phyloP scores from a whole-genome alignment of 2,113 vertebrate species.

The Anguilla rostrata region DNA sequence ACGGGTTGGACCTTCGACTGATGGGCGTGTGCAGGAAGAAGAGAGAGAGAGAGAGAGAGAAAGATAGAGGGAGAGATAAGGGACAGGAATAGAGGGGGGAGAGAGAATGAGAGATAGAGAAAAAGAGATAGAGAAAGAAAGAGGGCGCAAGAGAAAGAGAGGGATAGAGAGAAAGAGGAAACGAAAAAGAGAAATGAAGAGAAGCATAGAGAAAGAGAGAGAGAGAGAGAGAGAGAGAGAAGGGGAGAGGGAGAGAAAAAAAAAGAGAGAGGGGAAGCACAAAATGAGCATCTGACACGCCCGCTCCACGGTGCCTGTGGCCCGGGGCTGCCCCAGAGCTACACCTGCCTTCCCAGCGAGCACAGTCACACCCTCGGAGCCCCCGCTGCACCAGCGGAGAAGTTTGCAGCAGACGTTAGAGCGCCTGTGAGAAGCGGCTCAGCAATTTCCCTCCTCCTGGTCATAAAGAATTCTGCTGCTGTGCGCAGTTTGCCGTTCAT shows the following conservation, averaged over 20 bases:
- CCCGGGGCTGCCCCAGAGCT: not conserved
- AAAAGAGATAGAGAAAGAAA: slow-evolving; percentile 1
- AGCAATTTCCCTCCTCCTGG: slow-evolving; percentile 59
- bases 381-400: not conserved
- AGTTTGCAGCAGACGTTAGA: not conserved
- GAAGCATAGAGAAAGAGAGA: not conserved
- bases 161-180: not conserved
- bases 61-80: not conserved
- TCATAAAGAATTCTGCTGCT: slow-evolving; percentile 72
- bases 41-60: not conserved
- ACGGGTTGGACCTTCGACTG: too few relatives aligned
- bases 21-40: slow-evolving; percentile 65
- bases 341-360: not conserved
- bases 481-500: slow-evolving; percentile 61
- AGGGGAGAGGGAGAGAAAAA: not conserved
- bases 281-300: not conserved
- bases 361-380: slow-evolving; percentile 7
- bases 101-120: not conserved
- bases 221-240: not conserved
- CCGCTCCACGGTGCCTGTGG: not conserved
- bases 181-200: not conserved
- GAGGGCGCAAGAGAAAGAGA: not conserved
- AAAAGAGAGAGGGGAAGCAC: not conserved
- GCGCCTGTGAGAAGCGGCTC: slow-evolving; percentile 44
- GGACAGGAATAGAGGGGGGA: too few relatives aligned